Base-by-base conservation (phyloP, 2,888 invertebrate genomes). In the Galeopsomyia nigrocyanea region DNA sequence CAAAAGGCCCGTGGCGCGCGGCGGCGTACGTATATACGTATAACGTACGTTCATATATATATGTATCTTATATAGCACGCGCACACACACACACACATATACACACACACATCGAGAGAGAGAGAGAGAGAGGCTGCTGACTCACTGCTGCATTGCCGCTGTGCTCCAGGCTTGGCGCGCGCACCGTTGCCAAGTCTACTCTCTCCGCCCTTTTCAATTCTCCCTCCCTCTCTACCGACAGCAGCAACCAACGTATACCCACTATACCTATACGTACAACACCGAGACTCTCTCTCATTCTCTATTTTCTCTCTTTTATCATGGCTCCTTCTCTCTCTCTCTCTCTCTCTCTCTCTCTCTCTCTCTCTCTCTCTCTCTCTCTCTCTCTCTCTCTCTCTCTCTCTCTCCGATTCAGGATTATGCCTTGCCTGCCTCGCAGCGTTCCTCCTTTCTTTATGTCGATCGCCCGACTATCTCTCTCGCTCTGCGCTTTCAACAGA, bases 61-160 rank as follows among this genome's bases (percentile, higher is more conserved):
- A 57, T 50, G 39, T 68, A 64, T 68, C 64, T 64, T 63, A 63
- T 67, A 68, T 63, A 72, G 71, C 63, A 47, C 49, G 55, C 57
- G 39, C 9, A 10, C 55, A n/a, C 19, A 21, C 39, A 39, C 22
- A 31, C 16, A 55, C 55, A 22, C 2, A 22, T 21, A 66, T 49
- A 3, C 3, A 26, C 3, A 26, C 3, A 26, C 31, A 17, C 46
- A n/a, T 65, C 73, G 73, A 39, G 39, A 56, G 46, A 66, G 57
- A 3, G 49, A 17, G 55, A n/a, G 68, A 74, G 73, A 3, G 39
- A 56, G 16, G 75, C 74, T 80, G 82, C 82, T 82, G 80, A 82
- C 80, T 82, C 83, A 82, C 80, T 80, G 83, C 82, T 79, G 77
- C 79, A 83, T 83, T 84, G 84, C 82, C 82, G 80, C 70, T 77